Percentiles rank a stretch among this genome's conserved stretches.
Evolutionary conservation across 1,140 invertebrate species (phyloP).

Genomic region (Ephestia elutella): DNA sequence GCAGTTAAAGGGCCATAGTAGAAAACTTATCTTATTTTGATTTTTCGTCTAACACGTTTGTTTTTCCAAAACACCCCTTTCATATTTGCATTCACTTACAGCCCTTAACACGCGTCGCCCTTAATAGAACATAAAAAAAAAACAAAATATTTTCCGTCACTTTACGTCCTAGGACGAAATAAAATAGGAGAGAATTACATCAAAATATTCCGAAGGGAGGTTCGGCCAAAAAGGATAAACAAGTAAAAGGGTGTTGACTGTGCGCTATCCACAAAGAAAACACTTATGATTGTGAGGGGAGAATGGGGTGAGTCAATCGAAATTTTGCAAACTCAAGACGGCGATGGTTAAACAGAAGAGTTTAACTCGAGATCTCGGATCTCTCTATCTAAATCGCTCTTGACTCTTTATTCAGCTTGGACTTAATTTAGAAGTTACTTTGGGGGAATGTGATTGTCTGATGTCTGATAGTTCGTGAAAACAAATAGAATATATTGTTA

Average conservation of each 20-base stretch:
- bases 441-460: background rate
- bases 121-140: background rate
- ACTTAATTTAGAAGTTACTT: slow-evolving; percentile 2
- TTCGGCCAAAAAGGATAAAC: slow-evolving; percentile 60
- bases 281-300: slow-evolving; percentile 55
- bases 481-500: too few relatives aligned
- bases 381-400: background rate
- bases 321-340: slow-evolving; percentile 37
- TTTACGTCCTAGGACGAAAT: slow-evolving; percentile 11
- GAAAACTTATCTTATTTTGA: too few relatives aligned
- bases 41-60: background rate
- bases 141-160: slow-evolving; percentile 13
- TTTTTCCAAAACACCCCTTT: background rate
- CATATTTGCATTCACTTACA: slow-evolving; percentile 1
- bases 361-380: slow-evolving; percentile 1
- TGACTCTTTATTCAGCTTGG: background rate
- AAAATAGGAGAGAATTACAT: slow-evolving; percentile 18
- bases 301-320: slow-evolving; percentile 51
- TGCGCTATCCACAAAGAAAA: slow-evolving; percentile 67
- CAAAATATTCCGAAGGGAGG: slow-evolving; percentile 39
- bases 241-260: slow-evolving; percentile 59
- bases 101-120: background rate
- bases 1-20: too few relatives aligned
- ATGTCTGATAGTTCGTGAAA: too few relatives aligned
- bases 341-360: background rate